phyloP scores from a whole-genome alignment of 2,113 vertebrate genomes.

The Ondatra zibethicus region DNA sequence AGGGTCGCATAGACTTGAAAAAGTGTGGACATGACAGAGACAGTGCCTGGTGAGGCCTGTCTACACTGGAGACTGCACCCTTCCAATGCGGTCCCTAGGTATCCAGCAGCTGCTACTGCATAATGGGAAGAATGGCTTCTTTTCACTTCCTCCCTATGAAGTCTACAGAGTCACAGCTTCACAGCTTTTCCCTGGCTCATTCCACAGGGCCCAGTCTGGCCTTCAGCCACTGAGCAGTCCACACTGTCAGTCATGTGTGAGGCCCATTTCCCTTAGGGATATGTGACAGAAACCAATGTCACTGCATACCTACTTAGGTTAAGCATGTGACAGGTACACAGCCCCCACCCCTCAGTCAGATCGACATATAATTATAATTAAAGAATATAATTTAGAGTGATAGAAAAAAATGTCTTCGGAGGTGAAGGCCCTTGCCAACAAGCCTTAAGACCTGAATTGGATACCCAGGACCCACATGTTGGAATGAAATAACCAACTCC shows the following conservation, averaged over 20 bases:
- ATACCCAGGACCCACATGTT: not conserved
- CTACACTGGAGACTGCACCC: not conserved
- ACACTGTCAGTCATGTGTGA: fast-evolving
- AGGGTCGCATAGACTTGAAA: not conserved
- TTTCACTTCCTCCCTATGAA: not conserved
- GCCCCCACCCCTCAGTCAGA: not conserved
- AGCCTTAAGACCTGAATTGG: not conserved
- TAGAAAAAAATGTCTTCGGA: not conserved
- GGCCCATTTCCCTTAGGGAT: not conserved
- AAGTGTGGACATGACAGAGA: not conserved
- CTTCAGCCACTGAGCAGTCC: not conserved
- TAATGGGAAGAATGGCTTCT: not conserved
- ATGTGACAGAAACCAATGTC: not conserved
- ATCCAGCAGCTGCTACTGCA: not conserved
- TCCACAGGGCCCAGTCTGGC: fast-evolving
- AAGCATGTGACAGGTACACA: not conserved
- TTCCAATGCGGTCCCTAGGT: not conserved
- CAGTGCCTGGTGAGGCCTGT: too few relatives aligned
- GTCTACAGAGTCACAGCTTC: not conserved
- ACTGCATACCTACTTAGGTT: fast-evolving
- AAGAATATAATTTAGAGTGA: too few relatives aligned
- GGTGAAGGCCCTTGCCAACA: not conserved
- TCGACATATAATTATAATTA: not conserved
- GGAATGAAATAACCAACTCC: not conserved
- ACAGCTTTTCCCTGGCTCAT: not conserved